phyloP scores from a whole-genome alignment of 2,888 invertebrate species.

The Drosophila seclusa region DNA sequence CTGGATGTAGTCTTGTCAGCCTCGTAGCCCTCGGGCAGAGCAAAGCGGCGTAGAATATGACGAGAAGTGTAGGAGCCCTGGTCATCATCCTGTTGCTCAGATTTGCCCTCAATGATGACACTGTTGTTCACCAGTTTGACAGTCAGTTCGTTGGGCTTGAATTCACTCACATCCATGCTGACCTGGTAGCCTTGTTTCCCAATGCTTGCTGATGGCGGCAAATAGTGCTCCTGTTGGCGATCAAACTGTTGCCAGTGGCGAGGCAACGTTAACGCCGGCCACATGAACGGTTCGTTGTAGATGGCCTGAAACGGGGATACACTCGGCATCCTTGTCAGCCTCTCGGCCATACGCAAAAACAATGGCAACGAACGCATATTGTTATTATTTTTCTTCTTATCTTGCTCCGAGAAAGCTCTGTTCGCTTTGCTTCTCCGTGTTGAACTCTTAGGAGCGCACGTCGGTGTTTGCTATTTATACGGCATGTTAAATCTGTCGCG shows the following conservation, averaged over 20 bases:
- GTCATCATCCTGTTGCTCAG: conserved; percentile 90
- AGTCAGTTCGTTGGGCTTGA: conserved; percentile 91
- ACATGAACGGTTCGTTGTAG: conserved; percentile 55
- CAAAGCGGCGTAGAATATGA: conserved; percentile 90
- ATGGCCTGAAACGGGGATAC: conserved; percentile 58
- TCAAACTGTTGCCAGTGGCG: conserved; percentile 60
- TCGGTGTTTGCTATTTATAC: conserved; percentile 60
- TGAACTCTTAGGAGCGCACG: conserved; percentile 37
- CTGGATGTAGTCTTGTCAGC: conserved; percentile 90
- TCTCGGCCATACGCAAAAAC: conserved; percentile 77
- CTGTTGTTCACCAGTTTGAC: conserved; percentile 91
- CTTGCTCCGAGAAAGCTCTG: background rate
- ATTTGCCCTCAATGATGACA: conserved; percentile 90
- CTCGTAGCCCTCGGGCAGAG: conserved; percentile 91
- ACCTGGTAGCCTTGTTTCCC: conserved; percentile 90
- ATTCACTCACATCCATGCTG: conserved; percentile 91
- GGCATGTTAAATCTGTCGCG: conserved; percentile 15
- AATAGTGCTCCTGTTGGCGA: conserved; percentile 60
- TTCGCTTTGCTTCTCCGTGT: conserved; percentile 16
- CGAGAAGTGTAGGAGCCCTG: conserved; percentile 91
- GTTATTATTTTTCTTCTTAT: conserved; percentile 9
- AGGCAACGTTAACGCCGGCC: conserved; percentile 40
- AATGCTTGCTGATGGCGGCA: conserved; percentile 59
- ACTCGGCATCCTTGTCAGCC: conserved; percentile 62
- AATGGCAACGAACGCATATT: conserved; percentile 81